Percentiles rank a stretch among this genome's conserved stretches.
Conservation (phyloP, 2,113 vertebrate genomes). For the Lagopus muta region DNA sequence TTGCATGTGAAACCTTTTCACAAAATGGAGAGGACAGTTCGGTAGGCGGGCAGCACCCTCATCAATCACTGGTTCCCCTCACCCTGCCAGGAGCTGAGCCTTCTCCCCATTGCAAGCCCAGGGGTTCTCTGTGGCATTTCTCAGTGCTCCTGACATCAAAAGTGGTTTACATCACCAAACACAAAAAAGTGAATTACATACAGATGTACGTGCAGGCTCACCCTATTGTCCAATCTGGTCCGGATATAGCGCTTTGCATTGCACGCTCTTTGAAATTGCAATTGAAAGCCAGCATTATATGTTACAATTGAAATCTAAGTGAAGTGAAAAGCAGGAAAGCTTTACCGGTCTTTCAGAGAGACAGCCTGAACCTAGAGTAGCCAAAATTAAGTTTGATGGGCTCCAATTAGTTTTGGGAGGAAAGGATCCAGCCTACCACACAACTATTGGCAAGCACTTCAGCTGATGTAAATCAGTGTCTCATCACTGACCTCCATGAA, state of each 20-base stretch:
- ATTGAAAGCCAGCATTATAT: slow-evolving; percentile 11
- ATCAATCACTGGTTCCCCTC: not conserved
- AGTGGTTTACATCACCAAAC: slow-evolving; percentile 41
- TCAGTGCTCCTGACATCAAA: slow-evolving; percentile 36
- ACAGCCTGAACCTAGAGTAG: slow-evolving; percentile 51
- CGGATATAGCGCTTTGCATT: not conserved
- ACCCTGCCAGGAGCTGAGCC: not conserved
- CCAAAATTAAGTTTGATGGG: slow-evolving; percentile 64
- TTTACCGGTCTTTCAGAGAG: slow-evolving; percentile 37
- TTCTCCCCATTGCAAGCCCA: not conserved
- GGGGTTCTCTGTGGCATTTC: not conserved
- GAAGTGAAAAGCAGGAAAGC: slow-evolving; percentile 52
- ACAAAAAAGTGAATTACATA: slow-evolving; percentile 34
- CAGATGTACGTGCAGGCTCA: slow-evolving; percentile 49
- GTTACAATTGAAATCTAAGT: slow-evolving; percentile 23
- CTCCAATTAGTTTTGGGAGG: slow-evolving; percentile 59
- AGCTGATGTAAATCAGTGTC: slow-evolving; percentile 63
- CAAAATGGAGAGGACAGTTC: not conserved
- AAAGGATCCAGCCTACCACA: slow-evolving; percentile 59
- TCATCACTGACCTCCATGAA: slow-evolving; percentile 35
- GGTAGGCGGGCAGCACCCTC: not conserved
- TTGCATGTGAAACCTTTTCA: not conserved
- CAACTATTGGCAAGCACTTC: slow-evolving; percentile 43
- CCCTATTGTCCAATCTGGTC: not conserved
- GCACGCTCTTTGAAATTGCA: slow-evolving; percentile 33